Conservation (phyloP, 2,113 vertebrate genomes). For the Callipepla californica region DNA sequence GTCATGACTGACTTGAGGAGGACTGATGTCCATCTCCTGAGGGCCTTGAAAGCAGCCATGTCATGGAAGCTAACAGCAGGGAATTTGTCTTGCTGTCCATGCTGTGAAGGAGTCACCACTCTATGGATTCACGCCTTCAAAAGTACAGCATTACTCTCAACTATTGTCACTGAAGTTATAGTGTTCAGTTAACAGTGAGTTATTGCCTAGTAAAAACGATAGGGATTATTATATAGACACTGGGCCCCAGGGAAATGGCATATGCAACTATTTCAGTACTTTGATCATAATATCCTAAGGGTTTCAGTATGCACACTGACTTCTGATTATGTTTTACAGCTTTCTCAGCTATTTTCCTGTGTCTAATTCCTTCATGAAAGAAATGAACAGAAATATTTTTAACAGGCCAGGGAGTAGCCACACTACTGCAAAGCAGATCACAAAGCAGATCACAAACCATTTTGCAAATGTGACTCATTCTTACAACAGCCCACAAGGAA, state of each 20-base stretch:
- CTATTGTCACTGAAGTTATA: slow-evolving; percentile 2
- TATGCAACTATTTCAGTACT: slow-evolving; percentile 12
- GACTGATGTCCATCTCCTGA: rapidly evolving
- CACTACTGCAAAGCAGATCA: not conserved
- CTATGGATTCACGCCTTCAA: not conserved
- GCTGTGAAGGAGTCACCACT: not conserved
- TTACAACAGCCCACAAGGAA: not conserved
- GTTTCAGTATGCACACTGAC: not conserved
- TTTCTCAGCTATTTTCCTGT: slow-evolving; percentile 31
- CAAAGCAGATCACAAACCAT: not conserved
- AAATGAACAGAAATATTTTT: slow-evolving; percentile 4
- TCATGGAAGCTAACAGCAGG: rapidly evolving
- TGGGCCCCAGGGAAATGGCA: slow-evolving; percentile 5
- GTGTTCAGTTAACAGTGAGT: slow-evolving; percentile 3
- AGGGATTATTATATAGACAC: slow-evolving; percentile 13
- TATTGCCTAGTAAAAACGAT: slow-evolving; percentile 22
- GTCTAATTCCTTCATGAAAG: not conserved
- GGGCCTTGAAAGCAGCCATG: not conserved
- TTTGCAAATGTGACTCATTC: not conserved
- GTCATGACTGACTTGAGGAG: not conserved
- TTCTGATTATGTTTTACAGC: slow-evolving; percentile 55
- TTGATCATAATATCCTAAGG: slow-evolving; percentile 28
- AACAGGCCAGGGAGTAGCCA: not conserved
- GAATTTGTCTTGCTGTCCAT: not conserved
- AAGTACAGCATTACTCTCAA: not conserved